Percentiles rank a stretch among this genome's conserved stretches.
phyloP scores from a whole-genome alignment of 2,888 invertebrate species.

The Dryobota labecula region DNA sequence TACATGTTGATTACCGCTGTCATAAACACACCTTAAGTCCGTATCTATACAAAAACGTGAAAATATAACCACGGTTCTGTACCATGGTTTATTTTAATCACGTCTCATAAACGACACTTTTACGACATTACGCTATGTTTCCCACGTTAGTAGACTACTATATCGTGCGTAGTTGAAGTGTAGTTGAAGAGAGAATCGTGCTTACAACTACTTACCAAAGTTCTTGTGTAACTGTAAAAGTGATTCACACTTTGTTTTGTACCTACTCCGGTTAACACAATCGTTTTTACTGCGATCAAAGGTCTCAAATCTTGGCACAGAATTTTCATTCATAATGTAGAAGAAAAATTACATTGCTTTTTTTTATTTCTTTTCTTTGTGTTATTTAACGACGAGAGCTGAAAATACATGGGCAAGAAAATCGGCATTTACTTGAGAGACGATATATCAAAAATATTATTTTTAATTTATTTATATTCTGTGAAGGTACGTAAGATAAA shows the following conservation, averaged over 20 bases:
- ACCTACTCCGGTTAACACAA: background rate
- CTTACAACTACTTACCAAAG: conserved; percentile 20
- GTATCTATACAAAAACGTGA: conserved; percentile 36
- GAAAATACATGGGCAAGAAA: no score
- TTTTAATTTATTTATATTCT: background rate
- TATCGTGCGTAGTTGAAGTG: conserved; percentile 31
- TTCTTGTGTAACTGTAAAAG: conserved; percentile 36
- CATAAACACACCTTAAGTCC: conserved; percentile 3
- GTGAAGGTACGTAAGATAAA: no score
- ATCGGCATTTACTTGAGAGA: no score
- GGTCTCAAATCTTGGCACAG: background rate
- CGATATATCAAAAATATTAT: background rate
- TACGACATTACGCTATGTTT: conserved; percentile 57
- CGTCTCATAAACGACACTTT: conserved; percentile 63
- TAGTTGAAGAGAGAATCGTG: conserved; percentile 44
- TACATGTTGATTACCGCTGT: background rate
- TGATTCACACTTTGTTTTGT: conserved; percentile 38
- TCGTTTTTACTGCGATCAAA: background rate
- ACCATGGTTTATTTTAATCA: conserved; percentile 61
- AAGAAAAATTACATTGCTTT: background rate
- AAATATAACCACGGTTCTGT: conserved; percentile 21
- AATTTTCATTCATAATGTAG: background rate
- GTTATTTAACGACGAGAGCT: no score
- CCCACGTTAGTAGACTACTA: conserved; percentile 64
- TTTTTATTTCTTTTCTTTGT: background rate